Percentiles rank a stretch among this genome's conserved stretches.
Evolutionary conservation across 53 echinoderm and acorn worm species (phyloP).

Genomic region (Holothuria leucospilota): DNA sequence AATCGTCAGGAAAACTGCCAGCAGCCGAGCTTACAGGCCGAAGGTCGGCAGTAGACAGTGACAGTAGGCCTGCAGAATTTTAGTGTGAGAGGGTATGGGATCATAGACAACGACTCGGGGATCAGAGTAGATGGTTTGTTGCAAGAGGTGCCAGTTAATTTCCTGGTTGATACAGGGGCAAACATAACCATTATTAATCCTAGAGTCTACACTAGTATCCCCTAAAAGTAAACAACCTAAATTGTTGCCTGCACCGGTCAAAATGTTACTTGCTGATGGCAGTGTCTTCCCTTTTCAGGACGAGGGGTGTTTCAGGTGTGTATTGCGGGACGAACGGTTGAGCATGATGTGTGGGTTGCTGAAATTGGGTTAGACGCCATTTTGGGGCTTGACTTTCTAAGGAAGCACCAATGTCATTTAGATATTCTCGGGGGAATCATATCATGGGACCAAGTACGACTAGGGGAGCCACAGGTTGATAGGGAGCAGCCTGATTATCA

Average conservation of each 20-base stretch:
- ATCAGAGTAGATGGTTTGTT: constrained; percentile 13
- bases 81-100: background rate
- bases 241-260: constrained; percentile 1
- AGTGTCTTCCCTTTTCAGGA: background rate
- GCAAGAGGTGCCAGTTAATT: constrained; percentile 19
- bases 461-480: background rate
- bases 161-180: too few species aligned
- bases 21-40: constrained; percentile 45
- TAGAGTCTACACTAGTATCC: background rate
- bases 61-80: constrained; percentile 17
- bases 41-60: constrained; percentile 39
- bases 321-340: background rate
- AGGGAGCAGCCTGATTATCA: background rate
- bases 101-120: background rate
- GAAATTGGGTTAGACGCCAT: constrained; percentile 26
- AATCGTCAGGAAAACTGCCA: constrained; percentile 23
- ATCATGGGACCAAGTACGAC: background rate
- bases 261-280: constrained; percentile 30
- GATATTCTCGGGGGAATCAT: constrained; percentile 1
- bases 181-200: too few species aligned
- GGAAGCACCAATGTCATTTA: constrained; percentile 14
- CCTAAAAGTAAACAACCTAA: constrained; percentile 8
- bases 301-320: constrained; percentile 18
- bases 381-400: constrained; percentile 41
- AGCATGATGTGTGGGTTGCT: constrained; percentile 57